Conservation (phyloP, 2,888 invertebrate species). For the Pyrrhosoma nymphula region DNA sequence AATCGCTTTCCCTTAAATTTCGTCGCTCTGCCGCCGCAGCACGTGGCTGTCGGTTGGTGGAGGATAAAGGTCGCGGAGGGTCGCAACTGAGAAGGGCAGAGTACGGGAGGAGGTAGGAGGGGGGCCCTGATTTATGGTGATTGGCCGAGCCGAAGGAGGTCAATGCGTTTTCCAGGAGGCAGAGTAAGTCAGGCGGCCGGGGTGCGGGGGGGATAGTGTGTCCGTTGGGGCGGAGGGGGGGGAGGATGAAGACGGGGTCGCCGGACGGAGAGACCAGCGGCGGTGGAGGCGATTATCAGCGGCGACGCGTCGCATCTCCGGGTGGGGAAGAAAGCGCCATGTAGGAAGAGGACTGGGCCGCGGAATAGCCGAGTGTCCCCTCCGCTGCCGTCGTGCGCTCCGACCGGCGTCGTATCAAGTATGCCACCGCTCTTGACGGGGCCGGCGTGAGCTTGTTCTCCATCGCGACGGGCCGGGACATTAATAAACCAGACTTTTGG, state of each 20-base stretch:
- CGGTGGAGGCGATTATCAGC: conserved; percentile 23
- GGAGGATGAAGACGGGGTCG: neutral
- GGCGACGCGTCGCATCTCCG: conserved; percentile 7
- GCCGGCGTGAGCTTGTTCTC: neutral
- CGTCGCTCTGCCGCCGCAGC: neutral
- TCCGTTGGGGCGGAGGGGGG: neutral
- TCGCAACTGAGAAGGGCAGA: neutral
- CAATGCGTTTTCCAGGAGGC: conserved; percentile 36
- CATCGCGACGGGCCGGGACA: neutral
- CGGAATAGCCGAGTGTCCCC: neutral
- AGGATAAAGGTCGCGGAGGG: conserved; percentile 6
- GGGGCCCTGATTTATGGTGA: conserved; percentile 41
- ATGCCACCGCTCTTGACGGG: neutral
- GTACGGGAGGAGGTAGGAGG: neutral
- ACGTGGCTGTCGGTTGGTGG: neutral
- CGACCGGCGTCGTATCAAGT: neutral
- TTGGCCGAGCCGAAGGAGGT: conserved; percentile 42
- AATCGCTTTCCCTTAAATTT: conserved; percentile 33
- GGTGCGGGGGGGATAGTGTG: neutral
- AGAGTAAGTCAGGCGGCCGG: too few relatives aligned
- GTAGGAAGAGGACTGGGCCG: neutral
- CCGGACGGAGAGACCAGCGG: neutral
- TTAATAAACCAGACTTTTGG: neutral
- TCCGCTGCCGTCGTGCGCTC: neutral
- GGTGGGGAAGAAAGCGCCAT: neutral